These are phyloP conservation scores for Amphiprion clarkii DNA, from an alignment of 2,797 vertebrate species.

Conservation along the genomic window DNA sequence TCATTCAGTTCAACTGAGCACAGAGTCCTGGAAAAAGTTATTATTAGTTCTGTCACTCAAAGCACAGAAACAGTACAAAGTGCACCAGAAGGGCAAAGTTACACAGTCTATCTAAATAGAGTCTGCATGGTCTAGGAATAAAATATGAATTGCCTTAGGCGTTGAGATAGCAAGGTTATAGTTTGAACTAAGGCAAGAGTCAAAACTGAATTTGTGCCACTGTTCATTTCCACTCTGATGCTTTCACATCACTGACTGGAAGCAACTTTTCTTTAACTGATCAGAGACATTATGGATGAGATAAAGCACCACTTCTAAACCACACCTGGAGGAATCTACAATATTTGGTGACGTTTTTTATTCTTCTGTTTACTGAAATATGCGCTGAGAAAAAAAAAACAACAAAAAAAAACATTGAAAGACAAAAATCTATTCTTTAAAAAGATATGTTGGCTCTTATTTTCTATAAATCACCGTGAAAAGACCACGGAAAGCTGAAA, in stretches of 20 bases:
- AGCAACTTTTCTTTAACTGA: background rate
- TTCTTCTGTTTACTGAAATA: background rate
- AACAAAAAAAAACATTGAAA: background rate
- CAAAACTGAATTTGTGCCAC: slow-evolving; percentile 17
- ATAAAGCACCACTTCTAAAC: background rate
- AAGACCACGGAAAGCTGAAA: no score
- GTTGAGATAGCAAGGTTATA: slow-evolving; percentile 7
- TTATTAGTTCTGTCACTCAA: background rate
- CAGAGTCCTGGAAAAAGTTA: background rate
- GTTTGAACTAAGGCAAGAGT: background rate
- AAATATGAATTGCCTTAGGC: slow-evolving; percentile 8
- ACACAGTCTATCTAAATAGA: slow-evolving; percentile 25
- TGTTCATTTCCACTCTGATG: slow-evolving; percentile 20
- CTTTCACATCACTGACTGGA: background rate
- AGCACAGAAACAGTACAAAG: background rate
- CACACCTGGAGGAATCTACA: background rate
- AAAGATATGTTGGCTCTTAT: no score
- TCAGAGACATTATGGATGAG: background rate
- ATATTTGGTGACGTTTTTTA: background rate
- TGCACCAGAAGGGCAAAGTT: slow-evolving; percentile 11
- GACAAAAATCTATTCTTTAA: no score
- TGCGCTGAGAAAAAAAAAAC: background rate
- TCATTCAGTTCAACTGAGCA: no score
- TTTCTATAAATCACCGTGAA: no score
- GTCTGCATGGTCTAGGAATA: slow-evolving; percentile 12